These are phyloP conservation scores for Caenorhabditis brenneri DNA, from an alignment of 1,140 invertebrate species.

Conservation along the genomic window DNA sequence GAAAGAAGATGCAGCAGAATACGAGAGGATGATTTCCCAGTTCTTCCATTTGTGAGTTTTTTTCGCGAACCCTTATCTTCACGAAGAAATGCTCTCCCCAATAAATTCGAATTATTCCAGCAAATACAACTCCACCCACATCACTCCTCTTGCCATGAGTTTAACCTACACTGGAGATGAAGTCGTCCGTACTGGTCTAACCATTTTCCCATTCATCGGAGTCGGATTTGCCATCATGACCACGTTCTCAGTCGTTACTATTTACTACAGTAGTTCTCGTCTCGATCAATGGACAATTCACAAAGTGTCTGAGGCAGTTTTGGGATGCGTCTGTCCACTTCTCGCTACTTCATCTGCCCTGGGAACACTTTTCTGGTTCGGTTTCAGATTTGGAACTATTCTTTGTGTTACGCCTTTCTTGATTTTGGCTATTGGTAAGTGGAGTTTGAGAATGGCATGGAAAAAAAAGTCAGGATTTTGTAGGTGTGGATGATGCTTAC, in stretches of 20 bases:
- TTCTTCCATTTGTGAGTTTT: constrained; percentile 41
- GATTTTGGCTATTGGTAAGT: constrained; percentile 63
- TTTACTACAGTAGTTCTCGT: constrained; percentile 58
- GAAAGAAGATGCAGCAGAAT: constrained; percentile 46
- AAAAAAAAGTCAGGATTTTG: constrained; percentile 14
- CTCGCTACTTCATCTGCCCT: constrained; percentile 62
- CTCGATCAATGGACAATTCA: constrained; percentile 61
- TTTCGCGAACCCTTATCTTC: not conserved
- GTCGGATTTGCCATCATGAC: constrained; percentile 64
- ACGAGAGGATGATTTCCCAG: constrained; percentile 47
- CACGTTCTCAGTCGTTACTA: constrained; percentile 60
- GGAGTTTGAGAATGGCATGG: not conserved
- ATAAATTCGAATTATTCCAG: no score
- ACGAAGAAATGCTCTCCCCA: no score
- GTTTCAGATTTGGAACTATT: constrained; percentile 65
- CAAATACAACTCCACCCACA: constrained; percentile 40
- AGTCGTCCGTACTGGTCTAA: constrained; percentile 61
- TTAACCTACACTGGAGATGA: constrained; percentile 59
- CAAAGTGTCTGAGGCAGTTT: constrained; percentile 58
- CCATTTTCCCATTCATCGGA: constrained; percentile 62
- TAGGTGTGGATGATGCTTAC: constrained; percentile 66
- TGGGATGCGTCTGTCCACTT: constrained; percentile 64
- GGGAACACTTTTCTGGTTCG: constrained; percentile 64
- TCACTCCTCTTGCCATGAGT: constrained; percentile 40
- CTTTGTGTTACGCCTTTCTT: constrained; percentile 63